Base-by-base conservation (phyloP, 2,113 vertebrate species). In the Pica pica region DNA sequence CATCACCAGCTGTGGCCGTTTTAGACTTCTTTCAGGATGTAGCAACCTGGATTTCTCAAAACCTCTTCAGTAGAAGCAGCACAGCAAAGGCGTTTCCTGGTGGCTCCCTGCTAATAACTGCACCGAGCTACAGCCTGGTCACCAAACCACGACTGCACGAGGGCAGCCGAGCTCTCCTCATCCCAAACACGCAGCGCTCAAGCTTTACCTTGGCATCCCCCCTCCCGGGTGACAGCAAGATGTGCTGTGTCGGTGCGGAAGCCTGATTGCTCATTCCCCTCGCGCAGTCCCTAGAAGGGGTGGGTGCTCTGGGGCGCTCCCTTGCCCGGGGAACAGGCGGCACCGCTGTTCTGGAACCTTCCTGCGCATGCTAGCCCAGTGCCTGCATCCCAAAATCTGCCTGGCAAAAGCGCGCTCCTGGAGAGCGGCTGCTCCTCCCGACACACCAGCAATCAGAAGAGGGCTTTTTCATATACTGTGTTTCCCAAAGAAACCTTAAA, bases 331-430 rank as follows among this genome's bases (percentile, higher is more conserved):
- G 78, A 94, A 85, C 39, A 39, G 96, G 87, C 33, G 52, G 76
- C 41, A 50, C 52, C 37, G 42, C 82, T 24, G 4, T 97, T 98
- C 98, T 98, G 87, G 97, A 98, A 98, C 56, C 83, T 97, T 98
- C 97, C 89, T 56, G 55, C 20, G 18, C 88, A 92, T 33, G 19
- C 49, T 63, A 67, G 63, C 4, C 16, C 39, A 28, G 22, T 24
- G 57, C 80, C 91, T 33, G 65, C 87, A 52, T 67, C 92, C 61
- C 79, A 10, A 71, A 75, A 59, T 4, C 46, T 39, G 16, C 53
- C n/a, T 10, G 10, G 65, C 70, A 78, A 52, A 74, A 50, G 64
- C 19, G 5, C 18, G 7, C 75, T 92, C 42, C 84, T 9, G n/a
- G 67, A 81, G 83, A 91, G 33, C 5, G 3, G 33, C 73, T 63